Evolutionary conservation across 2,797 vertebrate genomes (phyloP).

Genomic region (Phalloptychus januarius): DNA sequence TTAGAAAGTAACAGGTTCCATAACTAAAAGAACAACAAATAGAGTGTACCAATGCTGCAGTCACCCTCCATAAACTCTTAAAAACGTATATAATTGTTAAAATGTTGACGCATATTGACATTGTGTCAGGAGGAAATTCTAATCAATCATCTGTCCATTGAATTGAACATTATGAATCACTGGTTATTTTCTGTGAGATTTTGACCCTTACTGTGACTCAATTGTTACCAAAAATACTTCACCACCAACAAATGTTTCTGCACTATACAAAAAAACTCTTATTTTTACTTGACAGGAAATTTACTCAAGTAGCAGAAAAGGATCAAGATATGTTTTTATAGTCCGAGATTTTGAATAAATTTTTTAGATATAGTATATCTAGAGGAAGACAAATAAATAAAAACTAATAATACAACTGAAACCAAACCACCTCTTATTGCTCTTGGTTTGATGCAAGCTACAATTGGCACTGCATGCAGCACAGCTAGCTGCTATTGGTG

Average conservation of each 20-base stretch:
- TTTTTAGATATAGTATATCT: background rate
- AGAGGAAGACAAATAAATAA: background rate
- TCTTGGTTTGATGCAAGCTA: background rate
- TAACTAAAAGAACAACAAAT: background rate
- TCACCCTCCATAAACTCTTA: background rate
- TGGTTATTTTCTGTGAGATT: background rate
- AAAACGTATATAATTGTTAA: background rate
- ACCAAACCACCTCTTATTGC: background rate
- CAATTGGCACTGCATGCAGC: background rate
- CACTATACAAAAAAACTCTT: background rate
- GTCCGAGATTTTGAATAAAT: background rate
- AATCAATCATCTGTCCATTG: background rate
- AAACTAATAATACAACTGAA: background rate
- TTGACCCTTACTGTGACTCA: background rate
- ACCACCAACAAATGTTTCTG: background rate
- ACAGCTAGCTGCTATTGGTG: background rate
- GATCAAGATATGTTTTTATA: background rate
- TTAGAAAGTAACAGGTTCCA: background rate
- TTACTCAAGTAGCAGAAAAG: background rate
- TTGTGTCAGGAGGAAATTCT: background rate
- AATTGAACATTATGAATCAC: background rate
- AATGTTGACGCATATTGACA: background rate
- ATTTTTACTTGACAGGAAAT: background rate
- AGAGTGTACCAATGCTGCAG: background rate
- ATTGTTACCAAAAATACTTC: background rate